These are phyloP conservation scores for Bombus breviceps DNA, from an alignment of 1,140 invertebrate genomes.

Conservation along the genomic window DNA sequence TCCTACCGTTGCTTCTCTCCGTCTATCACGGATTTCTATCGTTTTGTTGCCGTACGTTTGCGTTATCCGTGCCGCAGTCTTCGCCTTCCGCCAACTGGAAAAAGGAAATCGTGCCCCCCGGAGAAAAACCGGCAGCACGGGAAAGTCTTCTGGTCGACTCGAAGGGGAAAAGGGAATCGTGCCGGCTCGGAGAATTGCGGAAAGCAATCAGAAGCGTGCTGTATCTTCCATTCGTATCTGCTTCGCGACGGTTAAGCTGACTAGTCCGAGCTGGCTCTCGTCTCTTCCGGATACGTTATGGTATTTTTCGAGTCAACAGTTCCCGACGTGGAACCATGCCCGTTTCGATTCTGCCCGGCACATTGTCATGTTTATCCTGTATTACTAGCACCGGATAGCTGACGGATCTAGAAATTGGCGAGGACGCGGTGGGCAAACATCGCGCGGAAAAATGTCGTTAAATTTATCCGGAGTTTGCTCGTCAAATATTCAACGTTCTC, in stretches of 20 bases:
- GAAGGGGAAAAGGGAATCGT: conserved; percentile 41
- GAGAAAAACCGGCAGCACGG: neutral
- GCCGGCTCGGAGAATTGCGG: conserved; percentile 49
- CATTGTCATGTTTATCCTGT: conserved; percentile 14
- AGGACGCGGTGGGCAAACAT: conserved; percentile 1
- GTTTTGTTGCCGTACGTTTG: neutral
- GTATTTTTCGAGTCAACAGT: conserved; percentile 62
- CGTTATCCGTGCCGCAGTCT: neutral
- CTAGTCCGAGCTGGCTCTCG: no score
- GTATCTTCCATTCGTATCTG: conserved; percentile 19
- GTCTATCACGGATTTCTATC: conserved; percentile 1
- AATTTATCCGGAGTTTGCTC: conserved; percentile 18
- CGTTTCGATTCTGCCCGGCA: neutral
- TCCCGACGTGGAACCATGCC: no score
- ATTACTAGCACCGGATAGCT: neutral
- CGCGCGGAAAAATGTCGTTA: conserved; percentile 2
- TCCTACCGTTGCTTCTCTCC: neutral
- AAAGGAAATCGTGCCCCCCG: neutral
- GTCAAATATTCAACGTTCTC: conserved; percentile 17
- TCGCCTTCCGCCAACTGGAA: neutral
- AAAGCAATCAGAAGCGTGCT: conserved; percentile 78
- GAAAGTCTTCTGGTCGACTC: neutral
- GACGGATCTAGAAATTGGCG: conserved; percentile 11
- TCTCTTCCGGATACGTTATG: conserved; percentile 4
- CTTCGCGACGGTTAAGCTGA: no score